These are phyloP conservation scores for Ptilodon capucinus DNA, from an alignment of 2,888 invertebrate species.

Conservation along the genomic window DNA sequence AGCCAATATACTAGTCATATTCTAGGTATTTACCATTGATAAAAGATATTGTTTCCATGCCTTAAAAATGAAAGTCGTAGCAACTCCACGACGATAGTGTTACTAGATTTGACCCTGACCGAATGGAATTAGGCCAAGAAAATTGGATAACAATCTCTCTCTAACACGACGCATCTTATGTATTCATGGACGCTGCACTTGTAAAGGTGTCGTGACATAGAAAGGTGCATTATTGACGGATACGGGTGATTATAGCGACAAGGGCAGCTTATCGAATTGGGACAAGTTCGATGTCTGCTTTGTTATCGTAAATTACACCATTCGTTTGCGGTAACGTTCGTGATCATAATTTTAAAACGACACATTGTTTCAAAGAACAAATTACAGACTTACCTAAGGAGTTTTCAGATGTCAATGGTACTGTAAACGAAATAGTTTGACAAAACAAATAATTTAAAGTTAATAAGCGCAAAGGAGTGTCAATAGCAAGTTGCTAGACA, in stretches of 20 bases:
- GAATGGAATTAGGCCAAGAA: neutral
- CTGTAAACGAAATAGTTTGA: neutral
- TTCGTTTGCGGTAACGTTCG: constrained; percentile 2
- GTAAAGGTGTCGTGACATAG: neutral
- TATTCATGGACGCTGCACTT: neutral
- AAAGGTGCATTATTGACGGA: constrained; percentile 17
- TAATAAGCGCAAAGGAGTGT: neutral
- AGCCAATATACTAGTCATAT: no score
- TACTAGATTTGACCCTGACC: neutral
- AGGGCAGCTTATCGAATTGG: constrained; percentile 63
- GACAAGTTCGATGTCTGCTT: constrained; percentile 47
- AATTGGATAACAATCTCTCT: neutral
- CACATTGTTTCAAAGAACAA: neutral
- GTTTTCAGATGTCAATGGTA: neutral
- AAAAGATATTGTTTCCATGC: no score
- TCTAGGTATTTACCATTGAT: no score
- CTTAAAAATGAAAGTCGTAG: no score
- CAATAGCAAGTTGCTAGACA: neutral
- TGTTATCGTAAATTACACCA: constrained; percentile 15
- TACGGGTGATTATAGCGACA: constrained; percentile 39
- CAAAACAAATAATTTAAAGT: neutral
- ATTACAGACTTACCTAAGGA: neutral
- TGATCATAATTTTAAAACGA: constrained; percentile 1
- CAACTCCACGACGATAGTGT: no score
- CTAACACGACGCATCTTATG: neutral